These are phyloP conservation scores for Loripinus fragilis DNA, from an alignment of 2,888 invertebrate genomes.

Conservation along the genomic window DNA sequence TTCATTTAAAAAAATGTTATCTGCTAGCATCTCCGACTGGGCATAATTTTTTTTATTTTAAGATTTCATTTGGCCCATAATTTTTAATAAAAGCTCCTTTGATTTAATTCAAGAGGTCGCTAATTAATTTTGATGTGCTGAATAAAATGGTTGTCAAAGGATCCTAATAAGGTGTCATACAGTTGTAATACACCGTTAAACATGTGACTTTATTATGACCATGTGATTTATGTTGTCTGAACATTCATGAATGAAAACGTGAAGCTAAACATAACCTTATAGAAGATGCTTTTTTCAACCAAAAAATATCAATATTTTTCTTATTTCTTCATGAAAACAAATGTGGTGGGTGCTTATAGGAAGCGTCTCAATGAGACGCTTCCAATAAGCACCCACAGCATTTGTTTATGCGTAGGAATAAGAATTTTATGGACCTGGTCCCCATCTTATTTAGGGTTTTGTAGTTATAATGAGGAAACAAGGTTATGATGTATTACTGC, in stretches of 20 bases:
- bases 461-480: background rate
- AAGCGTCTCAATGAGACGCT: no score
- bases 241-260: slow-evolving; percentile 10
- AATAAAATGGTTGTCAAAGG: background rate
- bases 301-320: no score
- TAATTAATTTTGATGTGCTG: background rate
- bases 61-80: background rate
- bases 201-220: background rate
- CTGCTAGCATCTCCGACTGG: no score
- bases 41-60: no score
- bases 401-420: no score
- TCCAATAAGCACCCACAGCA: no score
- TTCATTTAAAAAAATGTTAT: no score
- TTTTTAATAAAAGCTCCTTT: background rate
- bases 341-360: no score
- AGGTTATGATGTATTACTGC: background rate
- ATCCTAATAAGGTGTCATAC: background rate
- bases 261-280: background rate
- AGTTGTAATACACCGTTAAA: background rate
- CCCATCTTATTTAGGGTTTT: no score
- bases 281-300: no score
- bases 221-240: background rate
- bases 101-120: background rate
- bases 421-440: no score
- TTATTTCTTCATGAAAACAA: no score